These are phyloP conservation scores for Melipona bicolor DNA, from an alignment of 2,888 invertebrate genomes.

Conservation along the genomic window DNA sequence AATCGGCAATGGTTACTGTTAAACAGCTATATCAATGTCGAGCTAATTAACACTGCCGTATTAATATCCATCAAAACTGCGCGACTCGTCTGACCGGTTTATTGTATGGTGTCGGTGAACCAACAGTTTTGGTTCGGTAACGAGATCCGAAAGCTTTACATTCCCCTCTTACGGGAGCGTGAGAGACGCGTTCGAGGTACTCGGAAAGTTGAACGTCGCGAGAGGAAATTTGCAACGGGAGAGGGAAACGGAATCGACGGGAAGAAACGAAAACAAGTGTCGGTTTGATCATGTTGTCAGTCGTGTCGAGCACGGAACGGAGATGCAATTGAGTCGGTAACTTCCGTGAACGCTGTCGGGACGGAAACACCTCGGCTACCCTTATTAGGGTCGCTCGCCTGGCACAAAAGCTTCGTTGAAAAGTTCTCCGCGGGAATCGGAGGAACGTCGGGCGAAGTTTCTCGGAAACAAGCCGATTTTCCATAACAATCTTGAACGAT, in stretches of 20 bases:
- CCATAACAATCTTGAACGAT: background rate
- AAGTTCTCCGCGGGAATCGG: conserved; percentile 35
- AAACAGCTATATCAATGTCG: background rate
- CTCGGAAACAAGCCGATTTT: background rate
- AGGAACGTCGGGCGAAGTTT: conserved; percentile 39
- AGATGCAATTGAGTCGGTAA: conserved; percentile 54
- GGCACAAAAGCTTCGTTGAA: conserved; percentile 45
- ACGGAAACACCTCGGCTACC: conserved; percentile 38
- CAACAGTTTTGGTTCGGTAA: background rate
- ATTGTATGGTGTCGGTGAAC: background rate
- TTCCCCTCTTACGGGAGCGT: no score
- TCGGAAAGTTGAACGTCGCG: conserved; percentile 7
- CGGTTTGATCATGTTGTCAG: conserved; percentile 29
- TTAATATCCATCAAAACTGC: background rate
- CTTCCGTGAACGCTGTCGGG: conserved; percentile 40
- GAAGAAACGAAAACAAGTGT: conserved; percentile 24
- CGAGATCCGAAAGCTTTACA: no score
- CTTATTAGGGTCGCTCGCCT: conserved; percentile 54
- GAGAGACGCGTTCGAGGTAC: background rate
- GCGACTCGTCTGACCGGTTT: background rate
- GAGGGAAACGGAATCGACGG: background rate
- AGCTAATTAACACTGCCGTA: conserved; percentile 1
- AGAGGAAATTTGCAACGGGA: background rate
- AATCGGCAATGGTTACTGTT: background rate
- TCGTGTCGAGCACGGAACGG: conserved; percentile 11